Evolutionary conservation across 1,140 invertebrate genomes (phyloP).

Genomic region (Oppia nitens): DNA sequence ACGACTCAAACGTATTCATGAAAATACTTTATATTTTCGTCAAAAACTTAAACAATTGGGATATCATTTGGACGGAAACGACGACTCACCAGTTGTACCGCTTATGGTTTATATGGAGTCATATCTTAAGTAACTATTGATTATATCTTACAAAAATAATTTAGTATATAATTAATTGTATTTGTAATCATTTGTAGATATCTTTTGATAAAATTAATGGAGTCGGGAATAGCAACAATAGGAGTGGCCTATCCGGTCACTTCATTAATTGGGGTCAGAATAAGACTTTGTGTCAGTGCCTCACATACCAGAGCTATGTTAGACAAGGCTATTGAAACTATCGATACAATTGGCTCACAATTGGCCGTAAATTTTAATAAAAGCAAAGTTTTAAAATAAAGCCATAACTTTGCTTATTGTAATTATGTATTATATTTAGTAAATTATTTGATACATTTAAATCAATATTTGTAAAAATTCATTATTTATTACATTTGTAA

Average conservation of each 20-base stretch:
- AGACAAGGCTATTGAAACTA: conserved; percentile 47
- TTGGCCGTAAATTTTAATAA: too few species aligned
- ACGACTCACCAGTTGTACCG: conserved; percentile 91
- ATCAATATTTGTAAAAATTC: too few species aligned
- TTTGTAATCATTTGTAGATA: conserved; percentile 24
- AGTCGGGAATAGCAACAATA: conserved; percentile 69
- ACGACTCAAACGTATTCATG: conserved; percentile 56
- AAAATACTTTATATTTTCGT: conserved; percentile 76
- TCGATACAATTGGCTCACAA: conserved; percentile 12
- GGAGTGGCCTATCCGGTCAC: conserved; percentile 97
- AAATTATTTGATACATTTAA: too few species aligned
- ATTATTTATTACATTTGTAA: too few species aligned
- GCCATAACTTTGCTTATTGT: too few species aligned
- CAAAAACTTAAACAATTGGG: conserved; percentile 70
- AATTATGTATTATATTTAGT: too few species aligned
- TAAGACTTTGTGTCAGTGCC: conserved; percentile 88
- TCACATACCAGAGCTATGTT: conserved; percentile 89
- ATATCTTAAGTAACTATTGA: conserved; percentile 50
- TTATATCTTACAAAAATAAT: background rate
- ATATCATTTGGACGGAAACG: conserved; percentile 85
- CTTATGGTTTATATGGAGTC: conserved; percentile 85
- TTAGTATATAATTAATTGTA: background rate
- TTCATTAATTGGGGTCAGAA: conserved; percentile 79
- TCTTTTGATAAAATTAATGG: conserved; percentile 64
- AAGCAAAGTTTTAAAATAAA: too few species aligned